phyloP scores from a whole-genome alignment of 2,888 invertebrate species.

The Drosophila eohydei region DNA sequence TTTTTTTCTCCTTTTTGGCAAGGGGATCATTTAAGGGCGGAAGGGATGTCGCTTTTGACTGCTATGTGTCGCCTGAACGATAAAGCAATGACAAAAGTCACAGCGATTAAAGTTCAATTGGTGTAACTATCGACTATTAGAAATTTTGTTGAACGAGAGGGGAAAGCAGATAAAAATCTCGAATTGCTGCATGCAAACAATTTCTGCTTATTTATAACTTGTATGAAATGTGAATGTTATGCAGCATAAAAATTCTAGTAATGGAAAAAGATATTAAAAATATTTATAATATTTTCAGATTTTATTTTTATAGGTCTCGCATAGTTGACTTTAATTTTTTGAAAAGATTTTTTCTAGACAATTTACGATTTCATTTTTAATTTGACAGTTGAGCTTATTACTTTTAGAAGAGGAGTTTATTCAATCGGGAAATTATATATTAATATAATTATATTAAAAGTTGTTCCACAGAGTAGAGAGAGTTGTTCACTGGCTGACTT shows the following conservation, averaged over 20 bases:
- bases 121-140: conserved; percentile 59
- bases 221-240: neutral
- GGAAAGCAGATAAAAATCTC: neutral
- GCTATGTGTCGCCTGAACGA: conserved; percentile 71
- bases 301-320: too few species aligned
- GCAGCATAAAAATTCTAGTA: neutral
- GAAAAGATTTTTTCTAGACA: too few species aligned
- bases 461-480: too few species aligned
- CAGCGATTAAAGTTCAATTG: conserved; percentile 79
- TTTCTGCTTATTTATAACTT: neutral
- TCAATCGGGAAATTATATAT: too few species aligned
- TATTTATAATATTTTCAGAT: too few species aligned
- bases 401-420: too few species aligned
- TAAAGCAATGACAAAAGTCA: conserved; percentile 80
- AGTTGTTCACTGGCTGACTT: too few species aligned
- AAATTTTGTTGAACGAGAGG: conserved; percentile 1
- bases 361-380: too few species aligned
- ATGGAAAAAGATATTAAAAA: neutral
- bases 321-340: too few species aligned
- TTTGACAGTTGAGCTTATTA: too few species aligned
- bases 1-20: conserved; percentile 30
- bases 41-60: conserved; percentile 15
- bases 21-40: neutral
- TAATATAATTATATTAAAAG: too few species aligned
- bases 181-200: neutral